Percentiles rank a stretch among this genome's conserved stretches.
Evolutionary conservation across 2,888 invertebrate species (phyloP).

Genomic region (Synanthedon tipuliformis): DNA sequence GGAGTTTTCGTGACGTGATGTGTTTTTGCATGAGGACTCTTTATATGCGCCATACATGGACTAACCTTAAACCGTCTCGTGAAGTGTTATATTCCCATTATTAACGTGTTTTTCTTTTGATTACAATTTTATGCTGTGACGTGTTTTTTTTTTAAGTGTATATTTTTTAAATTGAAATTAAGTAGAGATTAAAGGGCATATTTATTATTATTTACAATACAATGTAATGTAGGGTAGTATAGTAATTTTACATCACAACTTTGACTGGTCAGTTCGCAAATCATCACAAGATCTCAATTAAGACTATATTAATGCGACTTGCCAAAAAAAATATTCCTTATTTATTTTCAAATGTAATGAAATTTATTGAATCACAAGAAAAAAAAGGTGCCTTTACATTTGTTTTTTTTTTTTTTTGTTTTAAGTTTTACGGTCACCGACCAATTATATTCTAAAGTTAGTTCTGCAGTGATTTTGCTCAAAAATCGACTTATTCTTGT

Average conservation of each 20-base stretch:
- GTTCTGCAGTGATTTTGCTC: too few species aligned
- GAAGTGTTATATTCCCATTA: neutral
- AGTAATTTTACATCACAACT: slow-evolving; percentile 34
- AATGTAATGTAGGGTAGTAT: slow-evolving; percentile 10
- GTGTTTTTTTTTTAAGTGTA: neutral
- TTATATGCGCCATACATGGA: neutral
- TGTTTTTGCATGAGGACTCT: neutral
- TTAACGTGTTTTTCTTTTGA: neutral
- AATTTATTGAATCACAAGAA: neutral
- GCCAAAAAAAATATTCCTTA: slow-evolving; percentile 42
- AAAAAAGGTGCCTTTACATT: neutral
- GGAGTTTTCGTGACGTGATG: neutral
- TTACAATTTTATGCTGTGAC: neutral
- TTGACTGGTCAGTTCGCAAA: slow-evolving; percentile 40
- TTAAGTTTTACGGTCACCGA: too few species aligned
- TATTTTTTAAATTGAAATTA: neutral
- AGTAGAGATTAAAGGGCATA: slow-evolving; percentile 9
- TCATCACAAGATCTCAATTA: slow-evolving; percentile 61
- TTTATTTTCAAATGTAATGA: neutral
- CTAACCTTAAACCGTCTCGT: neutral
- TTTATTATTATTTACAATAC: slow-evolving; percentile 25
- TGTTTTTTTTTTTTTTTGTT: too few species aligned
- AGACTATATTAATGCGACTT: slow-evolving; percentile 54
- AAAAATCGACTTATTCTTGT: too few species aligned
- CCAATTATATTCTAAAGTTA: too few species aligned